phyloP scores from a whole-genome alignment of 2,113 vertebrate species.

The Turnix velox region DNA sequence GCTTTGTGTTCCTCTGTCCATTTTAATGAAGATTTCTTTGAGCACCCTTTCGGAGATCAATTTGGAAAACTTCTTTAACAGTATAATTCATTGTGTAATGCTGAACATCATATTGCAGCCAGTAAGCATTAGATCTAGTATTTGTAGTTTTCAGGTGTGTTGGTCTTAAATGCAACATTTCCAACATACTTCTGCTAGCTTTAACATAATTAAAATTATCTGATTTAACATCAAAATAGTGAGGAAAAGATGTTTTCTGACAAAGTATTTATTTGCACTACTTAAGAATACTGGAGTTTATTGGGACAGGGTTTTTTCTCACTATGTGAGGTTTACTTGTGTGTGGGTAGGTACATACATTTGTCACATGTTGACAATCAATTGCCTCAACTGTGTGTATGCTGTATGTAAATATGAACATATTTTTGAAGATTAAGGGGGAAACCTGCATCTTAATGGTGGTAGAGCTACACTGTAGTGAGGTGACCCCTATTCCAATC shows the following conservation, averaged over 20 bases:
- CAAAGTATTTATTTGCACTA: slow-evolving; percentile 67
- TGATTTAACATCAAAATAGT: slow-evolving; percentile 52
- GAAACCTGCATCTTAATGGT: slow-evolving; percentile 42
- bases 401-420: slow-evolving; percentile 62
- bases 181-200: slow-evolving; percentile 33
- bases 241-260: slow-evolving; percentile 38
- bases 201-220: slow-evolving; percentile 26
- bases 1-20: background rate
- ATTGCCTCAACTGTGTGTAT: slow-evolving; percentile 68
- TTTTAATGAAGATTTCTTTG: slow-evolving; percentile 20
- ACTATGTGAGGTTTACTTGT: slow-evolving; percentile 61
- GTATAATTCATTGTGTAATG: background rate
- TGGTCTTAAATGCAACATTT: slow-evolving; percentile 48
- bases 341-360: slow-evolving; percentile 60
- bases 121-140: slow-evolving; percentile 41
- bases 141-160: slow-evolving; percentile 14
- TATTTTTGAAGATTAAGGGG: slow-evolving; percentile 51
- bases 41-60: slow-evolving; percentile 24
- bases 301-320: slow-evolving; percentile 54
- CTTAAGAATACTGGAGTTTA: slow-evolving; percentile 66
- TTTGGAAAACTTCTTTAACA: background rate
- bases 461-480: slow-evolving; percentile 39
- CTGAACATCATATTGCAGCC: slow-evolving; percentile 33
- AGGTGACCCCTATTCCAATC: slow-evolving; percentile 13
- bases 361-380: slow-evolving; percentile 68